These are phyloP conservation scores for Phorcus lineatus DNA, from an alignment of 2,888 invertebrate genomes.

Conservation along the genomic window DNA sequence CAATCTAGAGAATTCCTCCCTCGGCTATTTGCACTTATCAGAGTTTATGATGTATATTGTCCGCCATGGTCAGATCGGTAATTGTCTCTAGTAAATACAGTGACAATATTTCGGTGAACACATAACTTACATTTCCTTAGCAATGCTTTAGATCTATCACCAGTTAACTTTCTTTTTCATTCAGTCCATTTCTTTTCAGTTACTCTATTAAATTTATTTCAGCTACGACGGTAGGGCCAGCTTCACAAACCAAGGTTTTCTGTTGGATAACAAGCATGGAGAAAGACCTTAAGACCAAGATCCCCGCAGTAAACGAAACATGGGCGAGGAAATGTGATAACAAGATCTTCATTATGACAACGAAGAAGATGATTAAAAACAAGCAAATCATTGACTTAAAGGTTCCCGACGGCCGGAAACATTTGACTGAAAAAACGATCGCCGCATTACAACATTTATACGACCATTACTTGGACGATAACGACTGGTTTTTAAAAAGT, in stretches of 20 bases:
- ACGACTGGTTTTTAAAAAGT: constrained; percentile 97
- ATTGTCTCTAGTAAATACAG: too few species aligned
- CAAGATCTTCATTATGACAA: constrained; percentile 75
- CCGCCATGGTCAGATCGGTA: too few species aligned
- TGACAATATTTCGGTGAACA: too few species aligned
- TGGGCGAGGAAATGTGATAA: constrained; percentile 89
- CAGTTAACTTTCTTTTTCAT: too few species aligned
- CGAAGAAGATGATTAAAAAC: constrained; percentile 79
- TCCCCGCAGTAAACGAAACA: constrained; percentile 91
- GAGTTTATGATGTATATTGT: too few species aligned
- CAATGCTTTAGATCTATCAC: too few species aligned
- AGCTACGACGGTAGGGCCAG: too few species aligned
- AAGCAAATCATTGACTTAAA: constrained; percentile 78
- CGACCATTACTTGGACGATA: constrained; percentile 86
- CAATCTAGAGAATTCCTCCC: too few species aligned
- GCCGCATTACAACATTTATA: constrained; percentile 91
- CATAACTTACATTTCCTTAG: too few species aligned
- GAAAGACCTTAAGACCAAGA: constrained; percentile 89
- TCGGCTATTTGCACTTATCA: too few species aligned
- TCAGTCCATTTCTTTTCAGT: too few species aligned
- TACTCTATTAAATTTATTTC: too few species aligned
- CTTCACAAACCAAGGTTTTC: constrained; percentile 83
- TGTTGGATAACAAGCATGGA: constrained; percentile 98
- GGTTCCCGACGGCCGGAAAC: constrained; percentile 89
- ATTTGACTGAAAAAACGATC: constrained; percentile 96